Conservation (phyloP, 2,113 vertebrate genomes). For the Peromyscus californicus region DNA sequence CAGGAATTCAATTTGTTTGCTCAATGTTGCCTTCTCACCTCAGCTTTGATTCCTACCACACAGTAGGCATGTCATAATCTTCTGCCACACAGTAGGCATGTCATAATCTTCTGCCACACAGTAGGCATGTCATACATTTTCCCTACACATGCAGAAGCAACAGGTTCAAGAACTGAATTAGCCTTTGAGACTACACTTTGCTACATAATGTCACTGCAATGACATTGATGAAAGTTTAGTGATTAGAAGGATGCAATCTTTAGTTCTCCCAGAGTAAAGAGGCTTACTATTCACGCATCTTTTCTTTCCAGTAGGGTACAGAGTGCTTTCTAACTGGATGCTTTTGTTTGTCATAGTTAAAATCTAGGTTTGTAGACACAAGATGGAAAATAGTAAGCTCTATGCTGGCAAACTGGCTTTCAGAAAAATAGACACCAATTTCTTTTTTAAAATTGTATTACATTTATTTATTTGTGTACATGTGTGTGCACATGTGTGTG, state of each 20-base stretch:
- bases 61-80: too few species aligned
- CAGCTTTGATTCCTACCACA: background rate
- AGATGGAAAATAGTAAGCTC: background rate
- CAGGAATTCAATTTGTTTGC: background rate
- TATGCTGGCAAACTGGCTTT: background rate
- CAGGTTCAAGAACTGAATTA: background rate
- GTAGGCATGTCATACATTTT: background rate
- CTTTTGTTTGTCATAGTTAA: background rate
- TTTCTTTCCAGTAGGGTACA: background rate
- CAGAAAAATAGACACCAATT: background rate
- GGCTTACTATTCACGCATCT: background rate
- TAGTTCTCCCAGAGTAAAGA: background rate
- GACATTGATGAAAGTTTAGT: background rate
- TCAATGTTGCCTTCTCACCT: background rate
- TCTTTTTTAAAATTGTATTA: background rate
- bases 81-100: too few species aligned
- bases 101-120: background rate
- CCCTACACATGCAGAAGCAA: background rate
- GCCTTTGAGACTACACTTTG: background rate
- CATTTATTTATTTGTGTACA: background rate
- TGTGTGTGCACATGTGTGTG: background rate
- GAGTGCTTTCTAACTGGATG: background rate
- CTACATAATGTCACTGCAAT: background rate
- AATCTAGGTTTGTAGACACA: background rate
- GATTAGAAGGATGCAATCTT: background rate